Base-by-base conservation (phyloP, 2,113 vertebrate species). In the Ameiurus melas region DNA sequence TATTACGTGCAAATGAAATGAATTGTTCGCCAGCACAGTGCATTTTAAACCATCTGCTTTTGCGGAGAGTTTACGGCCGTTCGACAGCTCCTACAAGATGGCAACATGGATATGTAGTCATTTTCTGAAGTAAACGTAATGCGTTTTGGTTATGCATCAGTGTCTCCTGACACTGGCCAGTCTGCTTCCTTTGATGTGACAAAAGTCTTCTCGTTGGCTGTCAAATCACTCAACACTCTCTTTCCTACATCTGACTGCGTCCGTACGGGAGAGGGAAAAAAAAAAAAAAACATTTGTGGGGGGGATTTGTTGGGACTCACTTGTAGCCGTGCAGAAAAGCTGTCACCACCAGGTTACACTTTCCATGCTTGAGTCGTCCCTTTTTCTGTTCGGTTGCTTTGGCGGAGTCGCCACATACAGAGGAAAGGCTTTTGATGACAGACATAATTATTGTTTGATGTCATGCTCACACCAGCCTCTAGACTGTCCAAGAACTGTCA, bases 401-500 rank as follows among this genome's bases (percentile, higher is more conserved):
- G 71, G 84, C 83, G 86, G 64, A 90, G 90, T 92, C 90, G 81
- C 89, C 82, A 75, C 75, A 39, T 57, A 53, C 89, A 87, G 84
- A 87, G 60, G 79, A 82, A 88, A 84, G 79, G 83, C 88, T 90
- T 83, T 91, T 22, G 36, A 58, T 91, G 92, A 94, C 93, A 93
- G 93, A 92, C 89, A 84, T 92, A 93, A 94, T 93, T 94, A 93
- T 93, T 93, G 89, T 93, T 93, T 92, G 92, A 93, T 91, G 92
- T 89, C 86, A 71, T 55, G 39, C 83, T 91, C 58, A 51, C 78
- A 77, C 83, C 90, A 87, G 87, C 85, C 90, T 92, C 91, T 90
- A 89, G 90, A 91, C 91, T 92, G 90, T 93, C 92, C 93, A 93
- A 93, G 92, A 96, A 88, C 96, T 97, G 96, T 96, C 97, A 97